These are phyloP conservation scores for Haemorhous mexicanus DNA, from an alignment of 2,113 vertebrate genomes.

Conservation along the genomic window DNA sequence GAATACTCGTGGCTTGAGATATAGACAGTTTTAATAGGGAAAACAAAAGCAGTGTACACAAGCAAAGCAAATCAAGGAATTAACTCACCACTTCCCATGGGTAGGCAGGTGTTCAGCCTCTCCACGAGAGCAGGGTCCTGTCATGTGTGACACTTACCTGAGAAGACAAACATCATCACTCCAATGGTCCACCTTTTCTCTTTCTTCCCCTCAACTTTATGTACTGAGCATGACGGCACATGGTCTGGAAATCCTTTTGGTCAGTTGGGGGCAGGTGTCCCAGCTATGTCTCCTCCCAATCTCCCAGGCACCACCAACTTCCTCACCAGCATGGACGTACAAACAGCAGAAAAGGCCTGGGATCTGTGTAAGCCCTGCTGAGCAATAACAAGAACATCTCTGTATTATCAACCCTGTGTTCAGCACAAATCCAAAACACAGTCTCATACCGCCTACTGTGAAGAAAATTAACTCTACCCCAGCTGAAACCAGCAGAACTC, in stretches of 20 bases:
- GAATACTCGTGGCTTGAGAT: not conserved
- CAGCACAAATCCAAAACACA: not conserved
- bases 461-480: not conserved
- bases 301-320: rapidly evolving
- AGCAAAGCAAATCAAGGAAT: not conserved
- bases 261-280: not conserved
- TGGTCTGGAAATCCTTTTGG: not conserved
- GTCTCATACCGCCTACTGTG: no score
- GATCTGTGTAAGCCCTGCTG: not conserved
- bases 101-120: not conserved
- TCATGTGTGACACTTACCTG: rapidly evolving
- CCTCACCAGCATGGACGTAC: rapidly evolving
- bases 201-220: not conserved
- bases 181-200: not conserved
- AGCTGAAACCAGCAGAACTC: not conserved
- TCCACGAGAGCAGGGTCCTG: not conserved
- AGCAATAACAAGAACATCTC: not conserved
- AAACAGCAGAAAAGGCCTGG: not conserved
- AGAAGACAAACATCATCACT: not conserved
- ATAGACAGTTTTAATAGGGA: not conserved
- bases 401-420: not conserved
- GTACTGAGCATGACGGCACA: no score
- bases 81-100: not conserved
- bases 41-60: not conserved
- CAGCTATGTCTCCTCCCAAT: not conserved